Conservation (phyloP, 2,113 vertebrate species). For the Peucedramus taeniatus region DNA sequence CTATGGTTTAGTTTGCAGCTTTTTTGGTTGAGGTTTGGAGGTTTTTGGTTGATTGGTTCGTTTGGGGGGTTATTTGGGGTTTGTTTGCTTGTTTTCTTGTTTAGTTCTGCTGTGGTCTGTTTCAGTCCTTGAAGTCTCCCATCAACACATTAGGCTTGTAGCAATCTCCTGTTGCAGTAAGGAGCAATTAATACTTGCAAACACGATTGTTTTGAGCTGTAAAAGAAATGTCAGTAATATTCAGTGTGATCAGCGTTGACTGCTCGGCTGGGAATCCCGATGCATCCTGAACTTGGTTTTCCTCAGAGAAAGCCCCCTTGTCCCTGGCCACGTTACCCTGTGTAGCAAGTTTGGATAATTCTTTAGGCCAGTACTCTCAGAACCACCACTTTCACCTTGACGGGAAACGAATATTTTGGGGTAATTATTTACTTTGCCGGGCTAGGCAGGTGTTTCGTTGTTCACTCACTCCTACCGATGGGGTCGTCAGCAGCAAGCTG, state of each 20-base stretch:
- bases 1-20: accelerated
- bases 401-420: background rate
- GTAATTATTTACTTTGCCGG: background rate
- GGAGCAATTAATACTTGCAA: background rate
- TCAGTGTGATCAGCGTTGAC: background rate
- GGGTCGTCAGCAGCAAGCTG: background rate
- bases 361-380: background rate
- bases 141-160: background rate
- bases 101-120: background rate
- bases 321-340: background rate
- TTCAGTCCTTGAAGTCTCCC: background rate
- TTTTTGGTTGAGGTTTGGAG: background rate
- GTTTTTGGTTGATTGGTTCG: background rate
- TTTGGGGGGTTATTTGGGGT: too few species aligned
- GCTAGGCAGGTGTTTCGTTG: background rate
- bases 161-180: background rate
- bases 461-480: background rate
- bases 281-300: background rate
- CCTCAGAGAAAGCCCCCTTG: background rate
- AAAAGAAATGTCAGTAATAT: background rate
- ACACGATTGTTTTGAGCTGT: background rate
- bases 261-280: background rate
- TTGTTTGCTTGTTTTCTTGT: background rate
- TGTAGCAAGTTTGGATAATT: background rate
- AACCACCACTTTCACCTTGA: background rate